Conservation (phyloP, 2,888 invertebrate species). For the Acronicta alni region DNA sequence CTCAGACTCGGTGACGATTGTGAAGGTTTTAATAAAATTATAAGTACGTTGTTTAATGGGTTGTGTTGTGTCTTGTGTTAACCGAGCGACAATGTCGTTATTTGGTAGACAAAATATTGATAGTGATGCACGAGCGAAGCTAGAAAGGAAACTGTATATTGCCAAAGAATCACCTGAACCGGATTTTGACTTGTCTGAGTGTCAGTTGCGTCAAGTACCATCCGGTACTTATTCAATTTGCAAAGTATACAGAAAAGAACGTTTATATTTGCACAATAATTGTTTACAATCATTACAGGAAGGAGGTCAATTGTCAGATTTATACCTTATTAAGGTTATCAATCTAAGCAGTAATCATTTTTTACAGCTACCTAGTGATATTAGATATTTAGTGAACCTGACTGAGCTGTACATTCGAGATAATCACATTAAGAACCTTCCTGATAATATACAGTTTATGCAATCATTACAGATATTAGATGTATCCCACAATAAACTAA, state of each 20-base stretch:
- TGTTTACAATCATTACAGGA: constrained; percentile 91
- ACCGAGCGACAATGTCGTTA: constrained; percentile 81
- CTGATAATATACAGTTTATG: constrained; percentile 91
- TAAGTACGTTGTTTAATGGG: constrained; percentile 77
- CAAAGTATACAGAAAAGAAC: constrained; percentile 94
- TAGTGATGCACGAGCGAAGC: constrained; percentile 70
- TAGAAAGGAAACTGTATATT: constrained; percentile 84
- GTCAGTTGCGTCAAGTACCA: constrained; percentile 93
- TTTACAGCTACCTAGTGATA: constrained; percentile 90
- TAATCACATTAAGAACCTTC: constrained; percentile 92
- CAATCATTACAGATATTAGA: constrained; percentile 91
- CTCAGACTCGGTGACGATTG: constrained; percentile 63
- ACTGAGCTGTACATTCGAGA: constrained; percentile 93
- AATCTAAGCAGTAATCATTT: constrained; percentile 92
- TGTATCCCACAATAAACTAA: constrained; percentile 92
- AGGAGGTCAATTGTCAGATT: constrained; percentile 93
- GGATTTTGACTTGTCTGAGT: constrained; percentile 94
- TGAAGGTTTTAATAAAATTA: constrained; percentile 45
- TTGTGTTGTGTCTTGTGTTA: constrained; percentile 82
- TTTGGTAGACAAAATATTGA: constrained; percentile 76
- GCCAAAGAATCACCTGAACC: constrained; percentile 94
- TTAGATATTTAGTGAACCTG: constrained; percentile 91
- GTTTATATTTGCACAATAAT: constrained; percentile 91
- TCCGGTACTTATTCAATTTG: constrained; percentile 94
- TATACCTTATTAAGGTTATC: constrained; percentile 91